Evolutionary conservation across 2,888 invertebrate genomes (phyloP).

Genomic region (Phragmatobia fuliginosa): DNA sequence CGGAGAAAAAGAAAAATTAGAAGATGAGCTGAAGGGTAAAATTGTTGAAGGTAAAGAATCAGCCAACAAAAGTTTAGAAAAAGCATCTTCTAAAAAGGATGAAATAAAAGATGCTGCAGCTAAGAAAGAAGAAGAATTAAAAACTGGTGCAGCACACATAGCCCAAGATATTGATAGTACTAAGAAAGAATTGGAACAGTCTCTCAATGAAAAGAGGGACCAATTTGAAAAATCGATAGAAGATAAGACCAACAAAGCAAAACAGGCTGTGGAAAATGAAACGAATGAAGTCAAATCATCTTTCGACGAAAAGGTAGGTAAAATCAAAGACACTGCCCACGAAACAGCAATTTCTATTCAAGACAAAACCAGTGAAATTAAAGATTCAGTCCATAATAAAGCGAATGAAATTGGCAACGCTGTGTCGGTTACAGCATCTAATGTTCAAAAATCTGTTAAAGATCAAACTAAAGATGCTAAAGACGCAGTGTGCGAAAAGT

Average conservation of each 20-base stretch:
- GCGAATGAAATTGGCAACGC: conserved; percentile 50
- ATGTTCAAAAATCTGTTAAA: conserved; percentile 48
- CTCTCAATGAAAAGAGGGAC: conserved; percentile 54
- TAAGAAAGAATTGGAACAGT: conserved; percentile 59
- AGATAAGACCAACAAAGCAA: conserved; percentile 55
- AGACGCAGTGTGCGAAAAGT: conserved; percentile 52
- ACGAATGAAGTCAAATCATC: conserved; percentile 55
- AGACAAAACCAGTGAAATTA: conserved; percentile 46
- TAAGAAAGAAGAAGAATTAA: conserved; percentile 66
- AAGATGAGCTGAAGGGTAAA: conserved; percentile 76
- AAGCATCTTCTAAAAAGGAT: conserved; percentile 71
- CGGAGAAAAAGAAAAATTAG: conserved; percentile 80
- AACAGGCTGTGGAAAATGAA: conserved; percentile 52
- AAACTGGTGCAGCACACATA: conserved; percentile 56
- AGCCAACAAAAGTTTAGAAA: conserved; percentile 68
- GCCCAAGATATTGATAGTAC: conserved; percentile 58
- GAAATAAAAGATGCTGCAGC: conserved; percentile 63
- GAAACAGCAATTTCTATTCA: conserved; percentile 49
- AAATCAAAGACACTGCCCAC: conserved; percentile 55
- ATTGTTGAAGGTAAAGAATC: conserved; percentile 73
- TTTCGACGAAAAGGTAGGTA: conserved; percentile 56
- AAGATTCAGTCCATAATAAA: conserved; percentile 44
- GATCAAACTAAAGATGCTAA: conserved; percentile 55
- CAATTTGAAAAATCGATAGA: conserved; percentile 59
- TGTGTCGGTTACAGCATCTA: conserved; percentile 52